Conservation (phyloP, 2,797 vertebrate species). For the Bovichtus variegatus region DNA sequence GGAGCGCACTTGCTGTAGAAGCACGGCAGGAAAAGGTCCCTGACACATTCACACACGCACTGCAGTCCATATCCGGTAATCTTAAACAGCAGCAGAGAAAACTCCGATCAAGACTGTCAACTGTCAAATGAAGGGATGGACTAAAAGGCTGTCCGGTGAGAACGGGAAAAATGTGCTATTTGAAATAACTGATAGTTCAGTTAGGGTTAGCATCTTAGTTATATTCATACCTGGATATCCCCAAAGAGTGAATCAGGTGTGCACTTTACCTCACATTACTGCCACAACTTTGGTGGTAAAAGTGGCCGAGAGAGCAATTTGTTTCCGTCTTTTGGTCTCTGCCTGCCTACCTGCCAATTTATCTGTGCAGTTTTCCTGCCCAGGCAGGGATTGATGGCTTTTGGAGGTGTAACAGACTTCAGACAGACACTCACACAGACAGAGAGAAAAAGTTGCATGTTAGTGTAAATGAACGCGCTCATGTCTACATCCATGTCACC, state of each 20-base stretch:
- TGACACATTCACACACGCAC: background rate
- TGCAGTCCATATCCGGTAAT: slow-evolving; percentile 19
- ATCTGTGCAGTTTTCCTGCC: slow-evolving; percentile 31
- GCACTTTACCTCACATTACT: slow-evolving; percentile 4
- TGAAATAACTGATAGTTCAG: background rate
- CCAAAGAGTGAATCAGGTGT: background rate
- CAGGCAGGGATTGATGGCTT: slow-evolving; percentile 42
- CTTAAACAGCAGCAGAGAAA: slow-evolving; percentile 19
- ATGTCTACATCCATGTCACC: slow-evolving; percentile 56
- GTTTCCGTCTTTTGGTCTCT: slow-evolving; percentile 36
- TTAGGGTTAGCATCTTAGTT: background rate
- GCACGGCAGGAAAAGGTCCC: slow-evolving; percentile 33
- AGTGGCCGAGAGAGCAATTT: slow-evolving; percentile 39
- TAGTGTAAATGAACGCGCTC: slow-evolving; percentile 63
- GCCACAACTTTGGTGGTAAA: slow-evolving; percentile 16
- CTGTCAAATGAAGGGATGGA: background rate
- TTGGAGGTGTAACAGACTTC: slow-evolving; percentile 30
- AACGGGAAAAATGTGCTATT: background rate
- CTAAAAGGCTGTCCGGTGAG: background rate
- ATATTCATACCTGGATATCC: background rate
- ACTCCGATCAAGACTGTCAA: background rate
- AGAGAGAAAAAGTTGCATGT: slow-evolving; percentile 43
- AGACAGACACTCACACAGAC: slow-evolving; percentile 13
- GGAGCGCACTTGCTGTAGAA: background rate
- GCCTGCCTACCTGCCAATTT: slow-evolving; percentile 45